Evolutionary conservation across 2,113 vertebrate genomes (phyloP), one percentile per base, ranked within the genome.

Genomic region (Brachypodius melanocephalos): DNA sequence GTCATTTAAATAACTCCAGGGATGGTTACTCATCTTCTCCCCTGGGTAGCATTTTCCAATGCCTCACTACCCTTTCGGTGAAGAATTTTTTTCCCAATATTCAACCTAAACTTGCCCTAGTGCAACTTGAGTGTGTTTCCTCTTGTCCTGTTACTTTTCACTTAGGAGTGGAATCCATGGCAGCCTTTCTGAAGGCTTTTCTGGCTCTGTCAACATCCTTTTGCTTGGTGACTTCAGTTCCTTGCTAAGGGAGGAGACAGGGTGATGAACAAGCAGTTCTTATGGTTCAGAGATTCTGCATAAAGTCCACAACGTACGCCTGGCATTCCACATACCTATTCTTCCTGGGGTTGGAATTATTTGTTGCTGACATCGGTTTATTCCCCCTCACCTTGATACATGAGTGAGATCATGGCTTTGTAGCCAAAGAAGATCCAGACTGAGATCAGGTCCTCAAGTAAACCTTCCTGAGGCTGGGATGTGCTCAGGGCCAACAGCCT

Each of bases 251-350:
- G 17, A 73, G 11, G 8, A 89, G 14, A 17, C 31, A 61, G 29
- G 40, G 15, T 14, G 25, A 38, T 34, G 43, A 34, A 32, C 25
- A 78, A 80, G 22, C n/a, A 9, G 8, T 58, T 71, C 43, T 67
- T 45, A 42, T 3, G 25, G 13, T 38, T 81, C 59, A 17, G 24
- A 48, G 38, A 18, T 34, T 80, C 31, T 48, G 28, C 32, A 19
- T 1, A 24, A 20, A 3, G 17, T 79, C 26, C 5, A 17, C 26
- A 82, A 10, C 0, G 0, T 24, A 16, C 2, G 4, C 21, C 65
- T 54, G 42, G 38, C 34, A 38, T 59, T 29, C 29, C 6, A 14
- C 5, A 4, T 40, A 18, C 8, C 34, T 43, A 2, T 34, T 81
- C 43, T 66, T 86, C 17, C 38, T 34, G 43, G 16, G 17, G 7